Evolutionary conservation across 2,888 invertebrate species (phyloP).

Genomic region (Margaritifera margaritifera): DNA sequence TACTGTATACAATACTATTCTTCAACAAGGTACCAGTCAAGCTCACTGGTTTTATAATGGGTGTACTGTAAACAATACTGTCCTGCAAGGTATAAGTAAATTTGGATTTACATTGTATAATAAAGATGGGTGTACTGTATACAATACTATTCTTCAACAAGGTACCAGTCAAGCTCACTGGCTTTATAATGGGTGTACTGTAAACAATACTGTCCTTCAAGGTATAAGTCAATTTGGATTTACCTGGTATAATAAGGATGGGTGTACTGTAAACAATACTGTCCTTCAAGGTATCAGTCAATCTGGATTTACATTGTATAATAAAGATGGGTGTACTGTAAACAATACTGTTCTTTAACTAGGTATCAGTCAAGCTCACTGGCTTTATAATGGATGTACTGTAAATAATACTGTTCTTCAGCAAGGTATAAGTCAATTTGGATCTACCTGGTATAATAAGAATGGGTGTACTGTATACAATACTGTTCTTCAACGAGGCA

Average conservation of each 20-base stretch:
- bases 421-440: conserved; percentile 39
- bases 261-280: conserved; percentile 28
- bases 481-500: conserved; percentile 63
- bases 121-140: no score
- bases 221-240: conserved; percentile 58
- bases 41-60: conserved; percentile 73
- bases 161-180: conserved; percentile 49
- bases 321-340: no score
- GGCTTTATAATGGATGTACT: conserved; percentile 74
- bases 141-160: no score
- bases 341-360: no score
- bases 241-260: conserved; percentile 73
- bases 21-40: no score
- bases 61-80: no score
- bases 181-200: conserved; percentile 73
- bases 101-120: no score
- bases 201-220: conserved; percentile 70
- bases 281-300: no score
- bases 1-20: no score
- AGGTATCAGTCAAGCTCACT: conserved; percentile 41
- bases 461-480: conserved; percentile 64
- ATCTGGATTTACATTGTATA: no score
- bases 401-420: conserved; percentile 42
- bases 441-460: conserved; percentile 72
- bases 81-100: no score